Conservation (phyloP, 2,797 vertebrate species). For the Tragelaphus eurycerus region DNA sequence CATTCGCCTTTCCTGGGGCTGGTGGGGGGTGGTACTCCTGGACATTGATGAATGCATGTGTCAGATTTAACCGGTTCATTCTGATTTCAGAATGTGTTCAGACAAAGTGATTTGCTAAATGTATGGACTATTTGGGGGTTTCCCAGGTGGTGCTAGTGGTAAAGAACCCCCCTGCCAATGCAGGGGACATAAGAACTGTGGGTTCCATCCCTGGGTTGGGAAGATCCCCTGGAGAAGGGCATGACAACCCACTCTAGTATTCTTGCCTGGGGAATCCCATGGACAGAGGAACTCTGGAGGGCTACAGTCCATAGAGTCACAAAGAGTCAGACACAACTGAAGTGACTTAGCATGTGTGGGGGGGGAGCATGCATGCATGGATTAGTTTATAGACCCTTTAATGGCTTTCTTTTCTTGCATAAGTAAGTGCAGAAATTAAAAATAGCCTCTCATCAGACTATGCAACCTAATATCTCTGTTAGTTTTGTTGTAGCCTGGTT, state of each 20-base stretch:
- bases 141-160: not conserved
- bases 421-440: not conserved
- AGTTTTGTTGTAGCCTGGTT: not conserved
- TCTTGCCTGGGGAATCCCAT: not conserved
- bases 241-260: not conserved
- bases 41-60: not conserved
- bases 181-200: not conserved
- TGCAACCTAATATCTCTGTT: not conserved
- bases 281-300: not conserved
- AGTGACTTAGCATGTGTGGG: not conserved
- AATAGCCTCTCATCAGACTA: not conserved
- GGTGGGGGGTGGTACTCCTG: not conserved
- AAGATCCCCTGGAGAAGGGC: not conserved
- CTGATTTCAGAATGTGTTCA: not conserved
- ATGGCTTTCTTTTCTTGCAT: not conserved
- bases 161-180: not conserved
- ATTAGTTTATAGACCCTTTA: not conserved
- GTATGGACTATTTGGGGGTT: not conserved
- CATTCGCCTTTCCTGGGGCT: not conserved
- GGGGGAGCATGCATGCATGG: not conserved
- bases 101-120: not conserved
- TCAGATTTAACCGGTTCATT: not conserved
- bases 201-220: not conserved
- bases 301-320: not conserved
- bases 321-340: not conserved